These are phyloP conservation scores for Aphelinus certus DNA, from an alignment of 1,140 invertebrate species.

Conservation along the genomic window DNA sequence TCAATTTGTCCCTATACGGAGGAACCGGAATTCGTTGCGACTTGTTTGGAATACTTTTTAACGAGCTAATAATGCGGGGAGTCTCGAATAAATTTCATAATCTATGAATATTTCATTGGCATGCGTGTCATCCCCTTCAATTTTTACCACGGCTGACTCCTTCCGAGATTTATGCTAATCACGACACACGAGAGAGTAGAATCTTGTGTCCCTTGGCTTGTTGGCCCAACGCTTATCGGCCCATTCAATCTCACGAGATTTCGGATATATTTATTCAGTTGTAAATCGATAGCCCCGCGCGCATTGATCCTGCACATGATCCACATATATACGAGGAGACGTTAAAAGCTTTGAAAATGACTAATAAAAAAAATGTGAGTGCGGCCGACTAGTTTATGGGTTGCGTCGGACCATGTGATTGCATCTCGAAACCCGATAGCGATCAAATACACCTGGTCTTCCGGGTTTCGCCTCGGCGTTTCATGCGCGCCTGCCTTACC, in stretches of 20 bases:
- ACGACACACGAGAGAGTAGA: not conserved
- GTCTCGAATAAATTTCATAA: no score
- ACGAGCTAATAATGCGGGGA: no score
- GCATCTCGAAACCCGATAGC: slow-evolving; percentile 54
- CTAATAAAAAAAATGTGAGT: slow-evolving; percentile 28
- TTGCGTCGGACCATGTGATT: slow-evolving; percentile 54
- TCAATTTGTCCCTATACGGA: no score
- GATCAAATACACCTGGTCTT: slow-evolving; percentile 61
- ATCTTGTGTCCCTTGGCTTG: not conserved
- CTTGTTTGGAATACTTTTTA: no score
- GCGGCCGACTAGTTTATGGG: slow-evolving; percentile 8
- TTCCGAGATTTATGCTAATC: slow-evolving; percentile 18
- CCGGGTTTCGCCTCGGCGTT: not conserved
- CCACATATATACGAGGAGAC: slow-evolving; percentile 10
- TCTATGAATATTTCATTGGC: no score
- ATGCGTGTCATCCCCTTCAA: not conserved
- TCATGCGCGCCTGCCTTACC: not conserved
- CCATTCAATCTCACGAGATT: not conserved
- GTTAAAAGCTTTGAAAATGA: slow-evolving; percentile 28
- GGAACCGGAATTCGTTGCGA: no score
- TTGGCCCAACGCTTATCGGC: not conserved
- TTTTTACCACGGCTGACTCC: not conserved
- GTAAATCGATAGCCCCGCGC: slow-evolving; percentile 18
- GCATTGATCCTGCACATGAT: not conserved
- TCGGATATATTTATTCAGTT: slow-evolving; percentile 7